Evolutionary conservation across 2,888 invertebrate species (phyloP), one percentile per base, ranked within the genome.

Genomic region (Lasioglossum malachurum): DNA sequence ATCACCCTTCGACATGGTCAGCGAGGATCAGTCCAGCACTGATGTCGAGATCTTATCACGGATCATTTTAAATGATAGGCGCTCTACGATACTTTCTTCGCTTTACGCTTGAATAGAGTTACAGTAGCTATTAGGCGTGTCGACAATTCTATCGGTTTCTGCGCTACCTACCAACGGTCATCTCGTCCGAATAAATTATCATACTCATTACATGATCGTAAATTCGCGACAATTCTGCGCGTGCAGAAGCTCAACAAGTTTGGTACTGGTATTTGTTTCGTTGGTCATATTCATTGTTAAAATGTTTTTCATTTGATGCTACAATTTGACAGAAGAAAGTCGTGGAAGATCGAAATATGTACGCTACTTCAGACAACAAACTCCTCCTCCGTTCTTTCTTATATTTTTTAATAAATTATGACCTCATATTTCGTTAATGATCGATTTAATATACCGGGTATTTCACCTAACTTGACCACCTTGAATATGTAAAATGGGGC

Each of bases 1-100:
- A 74, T 44, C 44, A 57, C 44, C 35, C 78, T 60, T 75, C 53
- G 49, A 72, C 78, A 57, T 72, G 86, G 81, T 60, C 82, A 82
- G 44, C 75, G 38, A 27, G 67, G 67, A 82, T 78, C 71, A 46
- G 69, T 10, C 31, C 10, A 8, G 27, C 44, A 19, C 53, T 19
- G 57, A 49, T 69, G 60, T 78, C 27, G 16, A 53, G 57, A 67
- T 83, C 57, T 57, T 82, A 82, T 84, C 60, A 41, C 19, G 60
- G 41, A 75, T 64, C 35, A 64, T 72, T 75, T 14, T 49, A 27
- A 23, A 74, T 60, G 69, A 75, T 27, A 60, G 69, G 69, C 38
- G 46, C 35, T 46, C 31, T 10, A 35, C 67, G 57, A 46, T 60
- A 19, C 72, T 7, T n/a, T 64, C n/a, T 16, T 35, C 35, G 64